phyloP scores from a whole-genome alignment of 2,888 invertebrate genomes.

The Andrena bucephala region DNA sequence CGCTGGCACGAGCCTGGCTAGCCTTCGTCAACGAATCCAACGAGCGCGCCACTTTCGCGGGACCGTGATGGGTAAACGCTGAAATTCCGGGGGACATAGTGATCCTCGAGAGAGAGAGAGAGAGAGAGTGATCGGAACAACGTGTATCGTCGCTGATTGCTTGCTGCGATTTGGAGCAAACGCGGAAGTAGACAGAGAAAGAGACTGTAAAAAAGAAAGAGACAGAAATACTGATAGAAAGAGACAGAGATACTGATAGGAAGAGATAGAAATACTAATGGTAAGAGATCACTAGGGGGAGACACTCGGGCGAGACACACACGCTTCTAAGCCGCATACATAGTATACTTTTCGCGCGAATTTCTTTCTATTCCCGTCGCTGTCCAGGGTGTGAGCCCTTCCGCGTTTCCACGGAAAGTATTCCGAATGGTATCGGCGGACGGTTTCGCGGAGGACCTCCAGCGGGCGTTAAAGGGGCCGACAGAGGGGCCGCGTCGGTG shows the following conservation, averaged over 20 bases:
- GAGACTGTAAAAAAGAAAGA: too few relatives aligned
- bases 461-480: constrained; percentile 69
- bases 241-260: too few relatives aligned
- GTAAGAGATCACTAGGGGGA: too few relatives aligned
- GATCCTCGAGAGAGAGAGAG: too few relatives aligned
- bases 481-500: constrained; percentile 76
- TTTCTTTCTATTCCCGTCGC: constrained; percentile 71
- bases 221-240: too few relatives aligned
- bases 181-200: too few relatives aligned
- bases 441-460: constrained; percentile 66
- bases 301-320: background rate
- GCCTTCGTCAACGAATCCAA: background rate
- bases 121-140: too few relatives aligned
- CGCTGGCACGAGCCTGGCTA: background rate
- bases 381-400: constrained; percentile 63
- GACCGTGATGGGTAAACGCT: too few relatives aligned
- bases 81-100: too few relatives aligned
- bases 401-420: constrained; percentile 77
- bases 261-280: too few relatives aligned
- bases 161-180: too few relatives aligned
- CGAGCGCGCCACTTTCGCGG: background rate
- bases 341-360: constrained; percentile 59
- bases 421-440: constrained; percentile 53
- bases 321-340: background rate
- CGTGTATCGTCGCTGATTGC: too few relatives aligned